Evolutionary conservation across 2,113 vertebrate genomes (phyloP), one percentile per base, ranked within the genome.

Genomic region (Acanthisitta chloris): DNA sequence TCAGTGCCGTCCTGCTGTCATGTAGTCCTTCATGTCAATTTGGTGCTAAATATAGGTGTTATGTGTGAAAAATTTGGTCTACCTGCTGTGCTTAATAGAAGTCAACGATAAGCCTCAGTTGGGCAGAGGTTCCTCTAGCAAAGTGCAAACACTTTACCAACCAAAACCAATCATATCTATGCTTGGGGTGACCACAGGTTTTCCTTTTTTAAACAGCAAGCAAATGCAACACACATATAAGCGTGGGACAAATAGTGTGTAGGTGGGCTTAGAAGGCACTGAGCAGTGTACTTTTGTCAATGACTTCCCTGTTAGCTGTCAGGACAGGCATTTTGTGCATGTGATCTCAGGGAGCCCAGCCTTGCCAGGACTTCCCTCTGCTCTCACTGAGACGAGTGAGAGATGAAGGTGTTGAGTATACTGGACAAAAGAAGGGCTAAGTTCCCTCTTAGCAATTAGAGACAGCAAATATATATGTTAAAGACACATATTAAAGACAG

Each of bases 31-130:
- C 83, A 88, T 83, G 86, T 96, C 88, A 86, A 78, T 95, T 92
- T 71, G 55, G 64, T 96, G 90, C 96, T 95, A 96, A 96, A 96
- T 93, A 90, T 77, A 94, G 65, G 85, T 93, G 85, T 74, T 92
- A 95, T 15, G 82, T 96, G 90, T 92, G 88, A 96, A 96, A 81
- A 81, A 21, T 58, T 88, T 93, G 59, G 88, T 58, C 74, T 85
- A 89, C 93, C 94, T 92, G 74, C 81, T 14, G 45, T 36, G 81
- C 64, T 33, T 81, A 81, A 88, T 46, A 55, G 51, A 88, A 89
- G 46, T 74, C 51, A 92, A 40, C 2, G 40, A 43, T 79, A 81
- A 48, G 28, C 29, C 33, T 82, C 15, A 0, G 20, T 5, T 88
- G 70, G 51, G 19, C 43, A 57, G 31, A 79, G 10, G 31, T 59